These are phyloP conservation scores for Pemphredon lugubris DNA, from an alignment of 2,888 invertebrate genomes.

Conservation along the genomic window DNA sequence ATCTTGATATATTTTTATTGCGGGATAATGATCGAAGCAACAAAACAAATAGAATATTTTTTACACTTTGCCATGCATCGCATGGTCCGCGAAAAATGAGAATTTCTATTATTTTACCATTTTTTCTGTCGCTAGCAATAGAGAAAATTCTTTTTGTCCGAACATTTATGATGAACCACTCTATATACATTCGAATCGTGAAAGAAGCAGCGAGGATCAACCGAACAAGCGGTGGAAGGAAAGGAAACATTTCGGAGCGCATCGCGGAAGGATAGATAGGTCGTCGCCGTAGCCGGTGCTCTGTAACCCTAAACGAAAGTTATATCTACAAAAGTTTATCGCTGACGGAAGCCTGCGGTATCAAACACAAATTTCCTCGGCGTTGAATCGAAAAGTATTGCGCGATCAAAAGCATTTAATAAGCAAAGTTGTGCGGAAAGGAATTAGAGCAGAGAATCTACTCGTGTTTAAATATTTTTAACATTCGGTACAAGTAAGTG, in stretches of 20 bases:
- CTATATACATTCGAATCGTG: slow-evolving; percentile 15
- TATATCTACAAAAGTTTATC: slow-evolving; percentile 36
- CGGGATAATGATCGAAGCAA: too few relatives aligned
- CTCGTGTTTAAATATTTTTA: too few relatives aligned
- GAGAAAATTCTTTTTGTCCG: too few relatives aligned
- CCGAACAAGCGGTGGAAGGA: slow-evolving; percentile 9
- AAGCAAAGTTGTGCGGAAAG: not conserved
- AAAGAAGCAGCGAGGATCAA: slow-evolving; percentile 3
- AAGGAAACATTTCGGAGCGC: slow-evolving; percentile 19
- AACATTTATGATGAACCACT: too few relatives aligned
- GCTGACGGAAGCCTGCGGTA: slow-evolving; percentile 30
- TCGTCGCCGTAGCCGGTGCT: slow-evolving; percentile 1
- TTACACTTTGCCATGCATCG: too few relatives aligned
- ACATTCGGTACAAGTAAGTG: not conserved
- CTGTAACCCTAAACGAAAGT: slow-evolving; percentile 28
- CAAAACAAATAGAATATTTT: too few relatives aligned
- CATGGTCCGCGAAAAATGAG: too few relatives aligned
- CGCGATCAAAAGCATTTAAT: not conserved
- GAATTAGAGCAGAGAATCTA: not conserved
- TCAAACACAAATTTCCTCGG: slow-evolving; percentile 14
- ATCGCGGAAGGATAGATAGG: slow-evolving; percentile 14
- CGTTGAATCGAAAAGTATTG: not conserved
- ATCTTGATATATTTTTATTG: too few relatives aligned
- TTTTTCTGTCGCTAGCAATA: too few relatives aligned
- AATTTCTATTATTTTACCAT: too few relatives aligned